Evolutionary conservation across 2,113 vertebrate genomes (phyloP).

Genomic region (Sturnus vulgaris): DNA sequence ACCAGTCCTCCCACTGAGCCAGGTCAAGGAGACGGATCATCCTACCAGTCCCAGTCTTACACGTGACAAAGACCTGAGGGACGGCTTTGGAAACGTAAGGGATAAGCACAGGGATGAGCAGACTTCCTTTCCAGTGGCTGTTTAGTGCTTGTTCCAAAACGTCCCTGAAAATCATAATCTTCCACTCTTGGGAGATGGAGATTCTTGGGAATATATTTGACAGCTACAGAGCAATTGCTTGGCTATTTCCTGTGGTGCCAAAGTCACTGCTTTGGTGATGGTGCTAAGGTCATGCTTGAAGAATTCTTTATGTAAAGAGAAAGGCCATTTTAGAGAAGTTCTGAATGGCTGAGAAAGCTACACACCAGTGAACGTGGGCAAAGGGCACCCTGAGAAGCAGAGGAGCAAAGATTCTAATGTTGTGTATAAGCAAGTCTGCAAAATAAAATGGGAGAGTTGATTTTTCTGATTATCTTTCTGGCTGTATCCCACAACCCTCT

Average conservation of each 20-base stretch:
- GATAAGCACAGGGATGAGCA: neutral
- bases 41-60: rapidly evolving
- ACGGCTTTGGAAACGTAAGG: neutral
- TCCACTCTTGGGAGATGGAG: too few relatives aligned
- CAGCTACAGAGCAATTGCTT: neutral
- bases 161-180: neutral
- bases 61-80: neutral
- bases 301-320: neutral
- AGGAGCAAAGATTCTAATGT: neutral
- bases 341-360: neutral
- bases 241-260: neutral
- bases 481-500: neutral
- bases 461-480: neutral
- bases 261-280: neutral
- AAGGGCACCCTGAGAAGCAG: neutral
- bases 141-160: neutral
- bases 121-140: neutral
- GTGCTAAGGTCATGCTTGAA: neutral
- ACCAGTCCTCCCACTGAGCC: neutral
- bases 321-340: neutral
- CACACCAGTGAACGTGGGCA: neutral
- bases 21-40: neutral
- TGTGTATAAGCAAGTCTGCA: neutral
- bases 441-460: neutral
- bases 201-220: neutral